A percentile compares a stretch with the other conserved stretches of the same genome.
These are phyloP conservation scores for Bembecia ichneumoniformis DNA, from an alignment of 2,888 invertebrate genomes.

Conservation along the genomic window DNA sequence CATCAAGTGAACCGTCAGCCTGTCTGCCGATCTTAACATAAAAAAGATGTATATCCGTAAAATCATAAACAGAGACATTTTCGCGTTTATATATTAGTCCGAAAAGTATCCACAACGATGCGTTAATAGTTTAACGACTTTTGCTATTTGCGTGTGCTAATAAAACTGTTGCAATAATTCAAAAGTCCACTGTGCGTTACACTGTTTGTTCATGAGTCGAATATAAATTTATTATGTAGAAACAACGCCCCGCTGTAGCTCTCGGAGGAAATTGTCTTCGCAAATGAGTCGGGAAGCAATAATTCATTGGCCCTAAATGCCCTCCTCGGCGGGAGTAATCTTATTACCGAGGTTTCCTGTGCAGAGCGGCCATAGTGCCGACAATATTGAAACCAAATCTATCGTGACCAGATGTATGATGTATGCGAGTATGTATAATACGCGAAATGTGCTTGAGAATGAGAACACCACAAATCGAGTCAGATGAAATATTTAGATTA, in stretches of 20 bases:
- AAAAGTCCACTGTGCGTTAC: background rate
- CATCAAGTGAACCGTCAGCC: too few relatives aligned
- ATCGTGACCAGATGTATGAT: background rate
- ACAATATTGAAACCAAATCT: background rate
- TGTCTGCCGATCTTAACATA: too few relatives aligned
- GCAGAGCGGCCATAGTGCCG: background rate
- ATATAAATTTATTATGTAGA: conserved; percentile 43
- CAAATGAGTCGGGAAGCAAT: conserved; percentile 54
- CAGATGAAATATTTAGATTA: too few relatives aligned
- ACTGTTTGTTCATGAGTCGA: background rate
- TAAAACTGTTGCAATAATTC: too few relatives aligned
- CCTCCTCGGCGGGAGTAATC: conserved; percentile 40
- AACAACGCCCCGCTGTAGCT: conserved; percentile 50
- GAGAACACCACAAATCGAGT: too few relatives aligned
- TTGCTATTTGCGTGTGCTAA: too few relatives aligned
- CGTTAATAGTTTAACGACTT: too few relatives aligned
- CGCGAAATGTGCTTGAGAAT: too few relatives aligned
- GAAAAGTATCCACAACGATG: too few relatives aligned
- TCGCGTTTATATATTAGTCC: too few relatives aligned
- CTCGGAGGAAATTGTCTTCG: conserved; percentile 61
- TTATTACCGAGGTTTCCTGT: conserved; percentile 28
- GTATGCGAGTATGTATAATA: background rate
- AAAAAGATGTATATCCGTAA: too few relatives aligned
- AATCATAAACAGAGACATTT: too few relatives aligned
- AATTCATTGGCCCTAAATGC: conserved; percentile 48